Conservation (phyloP, 2,797 vertebrate genomes). For the Neostethus bicornis region DNA sequence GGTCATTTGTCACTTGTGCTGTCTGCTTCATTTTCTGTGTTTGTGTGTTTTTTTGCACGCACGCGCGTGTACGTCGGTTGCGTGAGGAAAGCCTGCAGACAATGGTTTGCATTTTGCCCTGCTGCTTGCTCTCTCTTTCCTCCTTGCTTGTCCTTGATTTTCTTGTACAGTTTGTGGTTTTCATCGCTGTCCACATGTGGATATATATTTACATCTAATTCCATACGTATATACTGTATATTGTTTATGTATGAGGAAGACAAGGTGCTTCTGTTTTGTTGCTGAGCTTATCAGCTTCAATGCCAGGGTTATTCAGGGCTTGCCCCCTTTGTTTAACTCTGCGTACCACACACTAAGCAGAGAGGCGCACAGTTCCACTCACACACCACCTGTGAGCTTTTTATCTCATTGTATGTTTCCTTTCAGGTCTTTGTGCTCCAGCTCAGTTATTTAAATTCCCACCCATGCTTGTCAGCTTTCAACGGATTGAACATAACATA, state of each 20-base stretch:
- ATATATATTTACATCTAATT: slow-evolving; percentile 1
- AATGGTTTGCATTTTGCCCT: slow-evolving; percentile 39
- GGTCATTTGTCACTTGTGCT: slow-evolving; percentile 53
- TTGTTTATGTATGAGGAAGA: not conserved
- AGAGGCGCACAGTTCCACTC: slow-evolving; percentile 11
- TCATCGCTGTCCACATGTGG: too few relatives aligned
- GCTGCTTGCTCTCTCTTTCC: slow-evolving; percentile 27
- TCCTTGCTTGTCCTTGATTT: slow-evolving; percentile 35
- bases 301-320: slow-evolving; percentile 41
- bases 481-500: slow-evolving; percentile 10
- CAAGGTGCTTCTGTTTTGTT: slow-evolving; percentile 22
- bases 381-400: slow-evolving; percentile 35
- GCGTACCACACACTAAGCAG: slow-evolving; percentile 13
- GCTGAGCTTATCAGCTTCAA: slow-evolving; percentile 35
- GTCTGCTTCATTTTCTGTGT: slow-evolving; percentile 23
- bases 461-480: slow-evolving; percentile 4
- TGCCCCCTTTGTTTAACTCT: slow-evolving; percentile 53
- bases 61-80: slow-evolving; percentile 12
- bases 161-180: slow-evolving; percentile 45
- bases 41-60: slow-evolving; percentile 9
- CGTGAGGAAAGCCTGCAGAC: slow-evolving; percentile 47
- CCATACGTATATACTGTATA: not conserved
- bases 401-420: slow-evolving; percentile 10
- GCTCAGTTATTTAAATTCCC: slow-evolving; percentile 8
- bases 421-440: slow-evolving; percentile 1